These are phyloP conservation scores for Rhyacophila evoluta DNA, from an alignment of 2,888 invertebrate species.

Conservation along the genomic window DNA sequence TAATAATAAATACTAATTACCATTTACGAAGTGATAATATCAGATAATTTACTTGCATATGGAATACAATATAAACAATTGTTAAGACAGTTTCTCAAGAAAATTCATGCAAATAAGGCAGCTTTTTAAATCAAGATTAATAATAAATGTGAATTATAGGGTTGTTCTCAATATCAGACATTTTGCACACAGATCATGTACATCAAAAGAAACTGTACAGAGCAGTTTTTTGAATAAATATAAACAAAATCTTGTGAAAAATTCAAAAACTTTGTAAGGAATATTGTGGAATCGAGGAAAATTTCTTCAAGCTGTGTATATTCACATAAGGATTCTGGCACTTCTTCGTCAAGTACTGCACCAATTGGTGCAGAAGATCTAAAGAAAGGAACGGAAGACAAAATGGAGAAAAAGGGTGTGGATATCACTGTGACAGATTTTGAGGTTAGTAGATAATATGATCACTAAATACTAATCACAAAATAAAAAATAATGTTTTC, in stretches of 20 bases:
- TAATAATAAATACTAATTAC: too few relatives aligned
- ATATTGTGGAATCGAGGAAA: not conserved
- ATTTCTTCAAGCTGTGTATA: not conserved
- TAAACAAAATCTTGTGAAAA: not conserved
- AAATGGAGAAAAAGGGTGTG: not conserved
- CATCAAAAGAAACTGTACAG: too few relatives aligned
- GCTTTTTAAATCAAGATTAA: not conserved
- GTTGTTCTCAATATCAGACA: too few relatives aligned
- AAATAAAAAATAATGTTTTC: too few relatives aligned
- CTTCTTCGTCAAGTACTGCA: not conserved
- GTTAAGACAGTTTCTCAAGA: not conserved
- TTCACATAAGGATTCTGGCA: not conserved
- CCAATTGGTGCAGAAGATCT: not conserved
- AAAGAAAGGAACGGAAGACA: not conserved
- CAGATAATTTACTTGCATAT: too few relatives aligned
- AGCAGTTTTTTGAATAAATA: not conserved
- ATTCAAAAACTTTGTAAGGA: not conserved
- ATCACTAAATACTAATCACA: too few relatives aligned
- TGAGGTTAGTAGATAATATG: not conserved
- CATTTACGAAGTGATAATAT: too few relatives aligned
- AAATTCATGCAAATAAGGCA: not conserved
- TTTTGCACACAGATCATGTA: too few relatives aligned
- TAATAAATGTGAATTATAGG: too few relatives aligned
- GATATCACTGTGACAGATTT: not conserved
- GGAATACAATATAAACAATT: too few relatives aligned